Base-by-base conservation (phyloP, 2,797 vertebrate genomes). In the Scomberomorus guttatus region DNA sequence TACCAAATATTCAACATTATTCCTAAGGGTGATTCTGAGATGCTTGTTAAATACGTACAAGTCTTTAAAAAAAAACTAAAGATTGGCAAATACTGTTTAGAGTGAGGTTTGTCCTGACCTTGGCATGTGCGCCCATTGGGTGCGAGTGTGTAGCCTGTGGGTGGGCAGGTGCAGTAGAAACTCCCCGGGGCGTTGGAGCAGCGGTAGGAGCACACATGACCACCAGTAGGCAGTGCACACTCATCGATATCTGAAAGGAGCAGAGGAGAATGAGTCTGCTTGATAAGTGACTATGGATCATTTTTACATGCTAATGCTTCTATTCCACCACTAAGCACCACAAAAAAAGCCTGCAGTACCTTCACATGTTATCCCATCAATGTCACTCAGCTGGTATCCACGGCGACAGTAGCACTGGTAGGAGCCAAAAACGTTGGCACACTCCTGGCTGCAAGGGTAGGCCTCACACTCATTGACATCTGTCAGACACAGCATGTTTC, bases 381-480 rank as follows among this genome's bases (percentile, higher is more conserved):
- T 80, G 39, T 96, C 96, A 2, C 96, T 99, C 64, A 98, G 95
- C 86, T 97, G 97, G 92, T 97, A 99, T 20, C 98, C 98, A 0
- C 93, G 95, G 39, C 95, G 97, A 85, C 98, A 99, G 75, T 97
- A 97, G 76, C 98, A 99, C 88, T 98, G 97, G 90, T 97, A 99
- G 32, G 98, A 98, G 34, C 98, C 98, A 0, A 96, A 97, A 44
- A 97, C 95, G 0, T 99, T 99, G 77, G 96, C 94, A 9, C 98
- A 99, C 79, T 98, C 96, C 72, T 99, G 98, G 85, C 96, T 97
- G 52, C 98, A 99, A 5, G 97, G 97, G 60, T 76, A 96, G 82
- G 85, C 94, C 63, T 92, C 92, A 52, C 98, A 99, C 75, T 99
- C 97, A 0, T 99, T 96, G 73, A 98, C 60, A 55, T 99, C 98